Evolutionary conservation across 2,888 invertebrate genomes (phyloP), one percentile per base, ranked within the genome.

Genomic region (Meteorus colon): DNA sequence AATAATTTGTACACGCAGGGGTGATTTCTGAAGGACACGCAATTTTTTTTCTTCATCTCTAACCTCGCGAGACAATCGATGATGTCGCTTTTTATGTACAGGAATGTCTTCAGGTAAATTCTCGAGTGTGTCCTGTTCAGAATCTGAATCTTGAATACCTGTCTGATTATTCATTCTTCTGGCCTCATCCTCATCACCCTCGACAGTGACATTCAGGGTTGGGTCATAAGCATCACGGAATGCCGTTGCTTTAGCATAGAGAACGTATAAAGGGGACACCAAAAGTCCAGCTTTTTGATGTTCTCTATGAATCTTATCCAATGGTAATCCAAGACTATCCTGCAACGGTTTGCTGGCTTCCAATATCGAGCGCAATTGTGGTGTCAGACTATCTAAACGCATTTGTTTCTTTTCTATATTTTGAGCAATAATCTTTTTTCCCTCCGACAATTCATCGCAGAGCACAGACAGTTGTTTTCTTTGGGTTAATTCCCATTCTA

Each of bases 401-500:
- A 94, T 94, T 72, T 94, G 93, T 77, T 95, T 95, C 16, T 92
- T 93, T 62, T 95, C 93, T 79, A 96, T 96, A 71, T 94, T 95
- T 59, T 93, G 92, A 1, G 94, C 93, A 1, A 97, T 93, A 65
- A 92, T 91, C 83, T 96, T 95, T 87, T 97, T 97, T 41, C 93
- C 93, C 31, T 93, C 92, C 59, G 95, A 93, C 8, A 97, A 90
- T 79, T 95, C 93, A 84, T 93, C 94, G 84, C 96, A 95, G 37
- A 95, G 92, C 51, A 93, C 92, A 0, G 97, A 93, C 63, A 97
- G 90, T 83, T 95, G 94, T 86, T 97, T 96, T 1, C 98, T 92
- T 87, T 98, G 96, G 24, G 94, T 94, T 70, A 98, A 90, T 89
- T 98, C 98, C 95, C 97, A 97, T 87, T 98, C 97, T 45, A 98